phyloP scores from a whole-genome alignment of 2,113 vertebrate genomes.

The Pontoporia blainvillei region DNA sequence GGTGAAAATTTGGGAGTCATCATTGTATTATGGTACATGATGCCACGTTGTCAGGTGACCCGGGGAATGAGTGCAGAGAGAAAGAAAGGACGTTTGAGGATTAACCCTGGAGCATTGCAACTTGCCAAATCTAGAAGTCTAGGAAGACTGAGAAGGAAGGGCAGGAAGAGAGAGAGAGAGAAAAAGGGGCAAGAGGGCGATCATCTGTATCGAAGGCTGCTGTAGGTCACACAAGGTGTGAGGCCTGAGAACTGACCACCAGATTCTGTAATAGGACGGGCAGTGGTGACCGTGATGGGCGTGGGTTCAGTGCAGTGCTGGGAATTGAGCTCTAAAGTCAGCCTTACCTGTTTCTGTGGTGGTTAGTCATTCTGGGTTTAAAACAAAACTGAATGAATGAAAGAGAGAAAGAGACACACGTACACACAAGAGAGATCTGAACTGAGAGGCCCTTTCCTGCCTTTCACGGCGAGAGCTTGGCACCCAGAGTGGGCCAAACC shows the following conservation, averaged over 20 bases:
- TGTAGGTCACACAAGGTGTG: not conserved
- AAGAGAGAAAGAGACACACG: not conserved
- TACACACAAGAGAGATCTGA: not conserved
- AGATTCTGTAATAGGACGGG: not conserved
- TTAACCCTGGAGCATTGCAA: not conserved
- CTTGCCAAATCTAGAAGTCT: not conserved
- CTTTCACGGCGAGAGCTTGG: not conserved
- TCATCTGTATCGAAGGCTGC: too few species aligned
- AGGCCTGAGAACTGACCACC: not conserved
- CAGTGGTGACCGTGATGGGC: not conserved
- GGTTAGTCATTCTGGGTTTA: not conserved
- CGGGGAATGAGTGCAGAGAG: not conserved
- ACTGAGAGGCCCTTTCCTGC: not conserved
- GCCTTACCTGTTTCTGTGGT: not conserved
- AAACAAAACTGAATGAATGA: not conserved
- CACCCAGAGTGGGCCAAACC: not conserved
- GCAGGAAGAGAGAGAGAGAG: not conserved
- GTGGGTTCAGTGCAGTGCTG: not conserved
- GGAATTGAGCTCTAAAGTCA: not conserved
- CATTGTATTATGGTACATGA: accelerated
- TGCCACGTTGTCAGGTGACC: not conserved
- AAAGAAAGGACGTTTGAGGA: not conserved
- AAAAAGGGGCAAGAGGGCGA: too few species aligned
- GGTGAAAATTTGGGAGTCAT: not conserved
- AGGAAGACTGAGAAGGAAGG: not conserved